A percentile compares a stretch with the other conserved stretches of the same genome.
phyloP scores from a whole-genome alignment of 2,888 invertebrate genomes.

The Fabriciana adippe region DNA sequence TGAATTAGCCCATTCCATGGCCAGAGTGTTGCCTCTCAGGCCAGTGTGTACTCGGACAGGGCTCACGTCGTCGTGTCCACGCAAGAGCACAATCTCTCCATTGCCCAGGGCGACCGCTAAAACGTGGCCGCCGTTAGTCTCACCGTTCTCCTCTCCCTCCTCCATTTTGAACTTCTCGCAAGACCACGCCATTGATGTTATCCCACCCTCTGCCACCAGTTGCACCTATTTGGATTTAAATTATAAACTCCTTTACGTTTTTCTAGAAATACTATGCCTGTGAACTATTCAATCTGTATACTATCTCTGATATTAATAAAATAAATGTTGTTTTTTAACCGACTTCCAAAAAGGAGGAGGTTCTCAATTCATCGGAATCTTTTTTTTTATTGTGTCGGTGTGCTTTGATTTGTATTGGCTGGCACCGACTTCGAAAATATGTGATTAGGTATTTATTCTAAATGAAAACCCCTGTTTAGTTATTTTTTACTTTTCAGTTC shows the following conservation, averaged over 20 bases:
- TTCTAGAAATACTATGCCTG: neutral
- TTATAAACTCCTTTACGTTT: neutral
- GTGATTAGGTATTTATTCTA: no score
- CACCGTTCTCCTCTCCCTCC: slow-evolving; percentile 90
- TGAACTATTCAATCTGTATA: no score
- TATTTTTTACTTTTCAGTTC: no score
- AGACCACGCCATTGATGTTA: slow-evolving; percentile 97
- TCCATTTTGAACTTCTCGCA: slow-evolving; percentile 99
- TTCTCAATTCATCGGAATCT: no score
- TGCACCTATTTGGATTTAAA: slow-evolving; percentile 79
- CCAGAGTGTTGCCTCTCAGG: slow-evolving; percentile 88
- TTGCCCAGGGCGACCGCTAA: slow-evolving; percentile 93
- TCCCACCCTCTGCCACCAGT: slow-evolving; percentile 91
- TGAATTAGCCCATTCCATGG: slow-evolving; percentile 98
- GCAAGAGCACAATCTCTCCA: slow-evolving; percentile 94
- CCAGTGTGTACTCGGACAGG: slow-evolving; percentile 93
- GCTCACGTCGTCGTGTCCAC: slow-evolving; percentile 96
- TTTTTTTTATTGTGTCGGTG: no score
- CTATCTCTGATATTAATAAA: no score
- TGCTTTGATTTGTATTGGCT: no score
- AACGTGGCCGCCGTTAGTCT: slow-evolving; percentile 85
- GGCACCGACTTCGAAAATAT: no score
- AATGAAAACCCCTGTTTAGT: no score
- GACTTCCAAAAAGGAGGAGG: no score
- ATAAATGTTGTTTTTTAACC: no score